phyloP scores from a whole-genome alignment of 35 echinoderm and acorn worm species.

The Anneissia japonica region DNA sequence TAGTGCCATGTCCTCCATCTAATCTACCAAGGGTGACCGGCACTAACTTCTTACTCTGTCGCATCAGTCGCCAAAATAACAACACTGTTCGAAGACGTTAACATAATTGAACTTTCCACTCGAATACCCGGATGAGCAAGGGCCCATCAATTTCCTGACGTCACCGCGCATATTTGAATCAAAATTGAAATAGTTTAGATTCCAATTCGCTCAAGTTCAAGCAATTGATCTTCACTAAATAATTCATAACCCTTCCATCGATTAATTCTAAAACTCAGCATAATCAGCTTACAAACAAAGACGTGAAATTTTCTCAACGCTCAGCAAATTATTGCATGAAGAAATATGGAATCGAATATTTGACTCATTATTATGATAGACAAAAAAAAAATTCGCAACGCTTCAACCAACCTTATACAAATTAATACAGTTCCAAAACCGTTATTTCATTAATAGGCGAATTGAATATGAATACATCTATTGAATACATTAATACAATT shows the following conservation, averaged over 20 bases:
- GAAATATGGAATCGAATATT: no score
- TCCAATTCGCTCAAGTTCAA: background rate
- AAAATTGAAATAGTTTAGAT: constrained; percentile 2
- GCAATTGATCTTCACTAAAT: background rate
- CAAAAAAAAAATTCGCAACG: no score
- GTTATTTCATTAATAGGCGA: background rate
- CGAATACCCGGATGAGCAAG: background rate
- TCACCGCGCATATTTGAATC: background rate
- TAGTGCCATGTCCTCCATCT: background rate
- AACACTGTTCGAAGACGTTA: background rate
- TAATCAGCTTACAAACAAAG: background rate
- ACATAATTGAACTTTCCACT: constrained; percentile 1
- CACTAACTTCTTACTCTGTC: background rate
- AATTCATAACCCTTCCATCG: background rate
- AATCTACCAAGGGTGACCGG: background rate
- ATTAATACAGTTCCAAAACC: no score
- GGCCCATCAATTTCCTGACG: background rate
- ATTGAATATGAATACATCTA: background rate
- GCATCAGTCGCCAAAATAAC: background rate
- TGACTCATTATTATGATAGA: no score
- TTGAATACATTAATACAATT: background rate
- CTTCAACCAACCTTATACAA: no score
- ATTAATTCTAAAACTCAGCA: background rate
- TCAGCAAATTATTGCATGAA: no score
- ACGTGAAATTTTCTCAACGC: background rate